Base-by-base conservation (phyloP, 1,140 invertebrate genomes). In the Acyrthosiphon pisum region DNA sequence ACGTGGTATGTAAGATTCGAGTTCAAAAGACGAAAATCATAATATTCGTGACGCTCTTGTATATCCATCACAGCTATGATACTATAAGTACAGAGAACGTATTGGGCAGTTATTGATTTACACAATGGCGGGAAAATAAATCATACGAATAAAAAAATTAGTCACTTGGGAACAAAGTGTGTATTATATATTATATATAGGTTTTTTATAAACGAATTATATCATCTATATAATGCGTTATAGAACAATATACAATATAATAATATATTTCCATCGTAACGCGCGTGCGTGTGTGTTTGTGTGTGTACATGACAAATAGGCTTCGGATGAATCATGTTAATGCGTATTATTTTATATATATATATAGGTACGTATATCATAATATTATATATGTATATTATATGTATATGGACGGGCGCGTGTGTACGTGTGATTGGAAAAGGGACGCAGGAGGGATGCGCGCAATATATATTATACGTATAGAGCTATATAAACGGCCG, bases 271-370 rank as follows among this genome's bases (percentile, higher is more conserved):
- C 60, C 60, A 76, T 76, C n/a, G 60, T n/a, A 76, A 76, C 41
- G 14, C 30, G 44, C 86, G n/a, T 6, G 44, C 37, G 83, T 48
- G 41, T 20, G 44, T 46, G n/a, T 2, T 18, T 46, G 44, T 87
- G 86, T n/a, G 46, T n/a, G 35, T 89, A 26, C 46, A 89, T 89
- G 87, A 89, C 86, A 48, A 88, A 88, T 48, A 88, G 86, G 87
- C 53, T 90, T 68, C 14, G 26, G 89, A 68, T 60, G 56, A 90
- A 89, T 56, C 37, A 60, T 90, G 26, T 60, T 44, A 26, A 46
- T 87, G 26, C 30, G 44, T 84, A 76, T 76, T 76, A 76, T 76
- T 76, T 76, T 76, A 53, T 50, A 50, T 88, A 88, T 84, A 41
- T 84, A 84, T 84, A 18, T 46, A 46, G 11, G 14, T 68, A 86